phyloP scores from a whole-genome alignment of 1,140 invertebrate genomes.

The Apocrypta bakeri region DNA sequence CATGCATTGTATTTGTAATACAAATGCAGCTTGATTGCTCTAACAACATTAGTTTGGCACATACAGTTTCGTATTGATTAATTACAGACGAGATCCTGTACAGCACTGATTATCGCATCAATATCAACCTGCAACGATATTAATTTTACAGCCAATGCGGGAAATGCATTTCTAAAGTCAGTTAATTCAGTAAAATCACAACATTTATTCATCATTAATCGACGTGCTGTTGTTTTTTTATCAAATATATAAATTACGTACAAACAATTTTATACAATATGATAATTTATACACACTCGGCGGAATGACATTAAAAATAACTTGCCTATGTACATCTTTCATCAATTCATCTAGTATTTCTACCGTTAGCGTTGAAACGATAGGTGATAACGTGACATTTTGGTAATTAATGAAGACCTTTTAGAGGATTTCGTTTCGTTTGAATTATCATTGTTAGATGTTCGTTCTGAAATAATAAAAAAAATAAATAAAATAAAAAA shows the following conservation, averaged over 20 bases:
- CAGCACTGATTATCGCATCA: background rate
- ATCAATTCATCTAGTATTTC: constrained; percentile 52
- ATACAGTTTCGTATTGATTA: constrained; percentile 24
- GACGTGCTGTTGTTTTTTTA: too few relatives aligned
- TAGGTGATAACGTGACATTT: constrained; percentile 59
- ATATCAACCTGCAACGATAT: too few relatives aligned
- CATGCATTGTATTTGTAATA: constrained; percentile 15
- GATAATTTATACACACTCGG: constrained; percentile 15
- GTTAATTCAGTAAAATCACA: too few relatives aligned
- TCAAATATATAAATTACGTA: constrained; percentile 7
- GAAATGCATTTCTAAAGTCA: background rate
- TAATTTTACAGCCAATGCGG: too few relatives aligned
- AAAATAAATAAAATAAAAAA: background rate
- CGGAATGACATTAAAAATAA: too few relatives aligned
- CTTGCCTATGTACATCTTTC: background rate
- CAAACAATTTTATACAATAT: constrained; percentile 5
- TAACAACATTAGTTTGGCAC: constrained; percentile 21
- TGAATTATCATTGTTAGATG: constrained; percentile 58
- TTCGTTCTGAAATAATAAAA: constrained; percentile 56
- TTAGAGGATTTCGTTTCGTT: constrained; percentile 61
- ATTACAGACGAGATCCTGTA: background rate
- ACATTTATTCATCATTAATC: too few relatives aligned
- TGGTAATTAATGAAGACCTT: constrained; percentile 64
- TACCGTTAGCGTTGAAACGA: constrained; percentile 54
- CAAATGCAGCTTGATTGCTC: background rate